phyloP scores from a whole-genome alignment of 35 echinoderm and acorn worm species.

The Ptychodera flava region DNA sequence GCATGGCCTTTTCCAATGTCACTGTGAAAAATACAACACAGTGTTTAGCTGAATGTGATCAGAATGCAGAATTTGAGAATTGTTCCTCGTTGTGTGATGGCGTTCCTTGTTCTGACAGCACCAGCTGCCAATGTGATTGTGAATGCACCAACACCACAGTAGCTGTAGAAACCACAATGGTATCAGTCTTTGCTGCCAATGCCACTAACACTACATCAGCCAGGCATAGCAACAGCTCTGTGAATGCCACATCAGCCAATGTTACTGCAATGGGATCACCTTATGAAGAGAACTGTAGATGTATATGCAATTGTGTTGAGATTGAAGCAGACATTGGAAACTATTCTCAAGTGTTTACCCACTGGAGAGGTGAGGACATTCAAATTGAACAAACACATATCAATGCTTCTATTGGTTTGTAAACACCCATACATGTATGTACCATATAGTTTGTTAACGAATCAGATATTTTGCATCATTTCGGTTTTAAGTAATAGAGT shows the following conservation, averaged over 20 bases:
- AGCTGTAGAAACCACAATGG: not conserved
- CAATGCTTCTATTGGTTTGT: too few species aligned
- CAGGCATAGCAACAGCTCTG: too few species aligned
- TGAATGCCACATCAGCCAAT: not conserved
- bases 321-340: not conserved
- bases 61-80: not conserved
- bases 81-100: not conserved
- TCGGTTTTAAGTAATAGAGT: too few species aligned
- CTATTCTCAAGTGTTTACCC: not conserved
- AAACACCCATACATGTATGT: too few species aligned
- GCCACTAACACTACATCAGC: too few species aligned
- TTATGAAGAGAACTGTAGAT: not conserved
- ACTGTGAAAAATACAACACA: not conserved
- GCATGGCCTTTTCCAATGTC: not conserved
- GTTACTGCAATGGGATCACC: not conserved
- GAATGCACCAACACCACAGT: not conserved
- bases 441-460: too few species aligned
- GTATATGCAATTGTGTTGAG: not conserved
- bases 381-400: too few species aligned
- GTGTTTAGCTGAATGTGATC: not conserved
- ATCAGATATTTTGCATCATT: too few species aligned
- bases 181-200: too few species aligned
- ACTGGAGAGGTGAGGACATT: not conserved
- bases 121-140: conserved; percentile 10
- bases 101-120: not conserved